Base-by-base conservation (phyloP, 2,113 vertebrate genomes). In the Hippolais icterina region DNA sequence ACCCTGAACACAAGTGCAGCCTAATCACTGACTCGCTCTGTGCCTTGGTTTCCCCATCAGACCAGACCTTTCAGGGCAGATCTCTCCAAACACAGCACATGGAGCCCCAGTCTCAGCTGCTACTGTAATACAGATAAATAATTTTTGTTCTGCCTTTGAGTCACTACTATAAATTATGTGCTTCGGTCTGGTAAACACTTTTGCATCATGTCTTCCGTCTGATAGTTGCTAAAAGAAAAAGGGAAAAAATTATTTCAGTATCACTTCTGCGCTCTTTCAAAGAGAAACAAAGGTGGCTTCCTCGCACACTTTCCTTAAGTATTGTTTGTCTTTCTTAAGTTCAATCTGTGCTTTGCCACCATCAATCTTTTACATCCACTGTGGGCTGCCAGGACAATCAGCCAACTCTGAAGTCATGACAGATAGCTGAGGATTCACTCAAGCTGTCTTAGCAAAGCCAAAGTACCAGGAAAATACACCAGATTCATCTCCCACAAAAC, bases 111-210 rank as follows among this genome's bases (percentile, higher is more conserved):
- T 41, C 69, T 94, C 79, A 64, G 64, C 28, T 90, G 83, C 92
- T 86, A 78, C 72, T 33, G 65, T 57, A 92, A 87, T 27, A 66
- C 64, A 95, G 79, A 89, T 39, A 93, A 93, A 84, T 80, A 93
- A 77, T 75, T 61, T 88, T 86, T 87, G 57, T 64, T 91, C 88
- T 90, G 88, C 56, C 77, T 93, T 90, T 90, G 76, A 96, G 88
- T 96, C 96, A 96, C 69, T 84, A 47, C 49, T 76, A 61, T 89
- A 94, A 94, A 95, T 95, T 77, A 94, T 47, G 83, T 82, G 86
- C 72, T 84, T 87, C 2, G 0, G 96, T 95, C 88, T 92, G 89
- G 79, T 94, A 95, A 96, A 94, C 93, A 94, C 60, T 78, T 69
- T 96, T 90, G 94, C 96, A 92, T 96, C 96, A 92, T 61, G 53